Evolutionary conservation across 1,140 invertebrate genomes (phyloP).

Genomic region (Drosophila punjabiensis): DNA sequence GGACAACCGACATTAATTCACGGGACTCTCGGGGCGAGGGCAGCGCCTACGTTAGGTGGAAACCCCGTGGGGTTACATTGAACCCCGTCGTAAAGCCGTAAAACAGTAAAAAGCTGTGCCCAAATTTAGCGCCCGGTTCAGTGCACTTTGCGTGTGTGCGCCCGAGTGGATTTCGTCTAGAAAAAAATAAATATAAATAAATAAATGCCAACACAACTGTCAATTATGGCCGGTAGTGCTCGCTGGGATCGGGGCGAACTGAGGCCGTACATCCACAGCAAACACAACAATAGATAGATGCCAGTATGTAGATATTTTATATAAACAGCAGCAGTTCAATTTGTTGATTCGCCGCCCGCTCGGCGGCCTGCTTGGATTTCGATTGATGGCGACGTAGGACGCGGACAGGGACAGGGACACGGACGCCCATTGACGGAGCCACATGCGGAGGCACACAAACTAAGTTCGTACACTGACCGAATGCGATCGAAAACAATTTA

Average conservation of each 20-base stretch:
- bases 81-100: slow-evolving; percentile 54
- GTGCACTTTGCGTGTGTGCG: slow-evolving; percentile 53
- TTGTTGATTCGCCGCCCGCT: slow-evolving; percentile 63
- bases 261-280: slow-evolving; percentile 46
- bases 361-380: slow-evolving; percentile 59
- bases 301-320: slow-evolving; percentile 57
- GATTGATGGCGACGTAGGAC: slow-evolving; percentile 73
- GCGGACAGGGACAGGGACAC: slow-evolving; percentile 34
- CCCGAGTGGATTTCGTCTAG: slow-evolving; percentile 36
- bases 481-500: background rate
- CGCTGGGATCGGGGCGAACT: slow-evolving; percentile 41
- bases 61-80: slow-evolving; percentile 74
- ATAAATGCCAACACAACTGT: slow-evolving; percentile 80
- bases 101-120: slow-evolving; percentile 70
- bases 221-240: slow-evolving; percentile 73
- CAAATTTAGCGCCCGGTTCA: slow-evolving; percentile 78
- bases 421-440: slow-evolving; percentile 41
- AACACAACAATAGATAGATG: slow-evolving; percentile 61
- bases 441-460: slow-evolving; percentile 7
- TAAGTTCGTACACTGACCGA: slow-evolving; percentile 14
- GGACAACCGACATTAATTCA: slow-evolving; percentile 12
- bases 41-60: slow-evolving; percentile 58
- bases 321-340: slow-evolving; percentile 77
- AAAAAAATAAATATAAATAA: slow-evolving; percentile 61
- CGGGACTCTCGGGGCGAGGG: slow-evolving; percentile 28